These are phyloP conservation scores for Epinotia brunnichana DNA, from an alignment of 2,888 invertebrate species.

Conservation along the genomic window DNA sequence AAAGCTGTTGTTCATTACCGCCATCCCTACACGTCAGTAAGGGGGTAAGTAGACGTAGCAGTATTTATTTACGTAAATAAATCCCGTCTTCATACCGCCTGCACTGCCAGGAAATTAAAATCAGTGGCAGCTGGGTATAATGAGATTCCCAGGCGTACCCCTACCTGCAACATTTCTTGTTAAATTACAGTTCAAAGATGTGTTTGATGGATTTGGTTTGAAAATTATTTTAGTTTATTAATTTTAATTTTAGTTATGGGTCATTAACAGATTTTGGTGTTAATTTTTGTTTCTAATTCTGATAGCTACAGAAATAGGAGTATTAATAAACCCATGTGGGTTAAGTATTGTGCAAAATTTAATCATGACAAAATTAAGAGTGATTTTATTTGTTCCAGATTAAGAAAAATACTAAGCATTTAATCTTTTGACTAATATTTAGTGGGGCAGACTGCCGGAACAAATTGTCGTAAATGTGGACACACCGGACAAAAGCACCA, in stretches of 20 bases:
- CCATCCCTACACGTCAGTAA: slow-evolving; percentile 15
- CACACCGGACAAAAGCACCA: too few relatives aligned
- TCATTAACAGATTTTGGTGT: background rate
- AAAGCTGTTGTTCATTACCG: slow-evolving; percentile 9
- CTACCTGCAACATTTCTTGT: slow-evolving; percentile 41
- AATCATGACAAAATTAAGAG: too few relatives aligned
- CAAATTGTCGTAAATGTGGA: too few relatives aligned
- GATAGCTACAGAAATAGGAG: background rate
- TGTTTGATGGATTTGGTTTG: background rate
- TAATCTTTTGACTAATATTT: too few relatives aligned
- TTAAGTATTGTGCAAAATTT: too few relatives aligned
- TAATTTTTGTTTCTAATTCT: background rate
- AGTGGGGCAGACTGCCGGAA: too few relatives aligned
- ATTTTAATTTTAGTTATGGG: background rate
- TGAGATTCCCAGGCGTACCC: slow-evolving; percentile 32
- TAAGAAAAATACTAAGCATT: too few relatives aligned
- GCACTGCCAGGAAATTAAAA: slow-evolving; percentile 43
- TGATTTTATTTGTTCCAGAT: too few relatives aligned
- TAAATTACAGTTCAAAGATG: slow-evolving; percentile 28
- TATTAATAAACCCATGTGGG: too few relatives aligned
- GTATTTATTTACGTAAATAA: slow-evolving; percentile 44
- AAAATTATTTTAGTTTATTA: slow-evolving; percentile 1
- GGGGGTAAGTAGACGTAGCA: slow-evolving; percentile 33
- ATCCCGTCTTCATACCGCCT: slow-evolving; percentile 40
- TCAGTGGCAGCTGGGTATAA: slow-evolving; percentile 42